phyloP scores from a whole-genome alignment of 1,140 invertebrate genomes.

The Neodiprion lecontei region DNA sequence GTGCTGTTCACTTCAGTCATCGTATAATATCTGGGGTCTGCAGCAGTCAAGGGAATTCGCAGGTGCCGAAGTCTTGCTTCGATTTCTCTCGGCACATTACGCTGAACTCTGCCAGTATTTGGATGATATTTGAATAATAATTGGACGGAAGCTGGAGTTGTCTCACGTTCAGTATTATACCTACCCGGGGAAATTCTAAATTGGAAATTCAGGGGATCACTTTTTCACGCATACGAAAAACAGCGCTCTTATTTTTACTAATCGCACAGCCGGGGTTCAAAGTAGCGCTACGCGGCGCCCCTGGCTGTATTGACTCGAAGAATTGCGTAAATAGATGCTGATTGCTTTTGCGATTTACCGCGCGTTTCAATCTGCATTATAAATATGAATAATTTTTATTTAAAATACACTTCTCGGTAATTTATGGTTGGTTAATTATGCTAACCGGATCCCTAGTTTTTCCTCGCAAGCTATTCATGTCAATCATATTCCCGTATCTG shows the following conservation, averaged over 20 bases:
- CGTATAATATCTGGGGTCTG: background rate
- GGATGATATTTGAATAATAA: conserved; percentile 1
- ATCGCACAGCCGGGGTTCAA: too few species aligned
- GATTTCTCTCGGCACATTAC: background rate
- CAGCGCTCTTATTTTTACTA: too few species aligned
- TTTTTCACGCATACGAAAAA: too few species aligned
- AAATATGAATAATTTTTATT: conserved; percentile 5
- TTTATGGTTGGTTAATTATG: background rate
- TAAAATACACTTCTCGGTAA: conserved; percentile 1
- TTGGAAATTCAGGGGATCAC: too few species aligned
- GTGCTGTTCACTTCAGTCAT: background rate
- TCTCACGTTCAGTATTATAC: background rate
- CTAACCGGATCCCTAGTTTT: conserved; percentile 4
- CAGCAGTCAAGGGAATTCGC: background rate
- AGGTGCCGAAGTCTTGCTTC: background rate
- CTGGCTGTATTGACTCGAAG: conserved; percentile 7
- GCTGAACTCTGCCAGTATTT: background rate
- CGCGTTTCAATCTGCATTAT: conserved; percentile 1
- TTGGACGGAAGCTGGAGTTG: background rate
- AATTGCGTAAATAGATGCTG: conserved; percentile 5
- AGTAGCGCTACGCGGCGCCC: background rate
- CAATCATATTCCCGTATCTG: background rate
- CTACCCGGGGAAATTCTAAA: too few species aligned
- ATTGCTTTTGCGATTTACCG: background rate
- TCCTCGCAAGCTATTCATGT: conserved; percentile 4